phyloP scores from a whole-genome alignment of 2,113 vertebrate genomes.

The Nettapus auritus region DNA sequence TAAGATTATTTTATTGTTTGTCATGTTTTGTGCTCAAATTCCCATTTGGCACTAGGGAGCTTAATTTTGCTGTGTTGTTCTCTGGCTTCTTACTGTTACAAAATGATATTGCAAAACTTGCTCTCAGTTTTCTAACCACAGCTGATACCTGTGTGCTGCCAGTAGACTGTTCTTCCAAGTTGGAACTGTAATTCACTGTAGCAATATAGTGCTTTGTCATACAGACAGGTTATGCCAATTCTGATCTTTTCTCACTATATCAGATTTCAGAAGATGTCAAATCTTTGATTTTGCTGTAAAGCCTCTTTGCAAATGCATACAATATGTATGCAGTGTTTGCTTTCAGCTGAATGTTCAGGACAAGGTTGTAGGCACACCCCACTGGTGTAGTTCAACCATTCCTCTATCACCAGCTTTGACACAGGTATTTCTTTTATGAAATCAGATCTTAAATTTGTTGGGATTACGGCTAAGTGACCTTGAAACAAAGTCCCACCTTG shows the following conservation, averaged over 20 bases:
- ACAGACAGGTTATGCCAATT: neutral
- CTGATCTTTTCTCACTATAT: neutral
- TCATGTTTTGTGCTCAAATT: neutral
- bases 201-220: neutral
- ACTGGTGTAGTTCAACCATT: neutral
- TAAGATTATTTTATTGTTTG: neutral
- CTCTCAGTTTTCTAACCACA: neutral
- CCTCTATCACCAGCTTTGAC: neutral
- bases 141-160: neutral
- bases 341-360: neutral
- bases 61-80: neutral
- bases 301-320: neutral
- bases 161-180: neutral
- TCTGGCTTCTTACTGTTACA: neutral
- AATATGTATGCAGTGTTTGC: neutral
- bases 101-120: slow-evolving; percentile 32
- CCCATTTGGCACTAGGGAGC: neutral
- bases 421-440: neutral
- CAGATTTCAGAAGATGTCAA: neutral
- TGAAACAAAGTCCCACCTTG: neutral
- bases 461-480: neutral
- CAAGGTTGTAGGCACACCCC: neutral
- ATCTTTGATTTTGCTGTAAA: slow-evolving; percentile 10
- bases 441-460: neutral
- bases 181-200: neutral